phyloP scores from a whole-genome alignment of 2,113 vertebrate genomes.

The Myotis yumanensis region DNA sequence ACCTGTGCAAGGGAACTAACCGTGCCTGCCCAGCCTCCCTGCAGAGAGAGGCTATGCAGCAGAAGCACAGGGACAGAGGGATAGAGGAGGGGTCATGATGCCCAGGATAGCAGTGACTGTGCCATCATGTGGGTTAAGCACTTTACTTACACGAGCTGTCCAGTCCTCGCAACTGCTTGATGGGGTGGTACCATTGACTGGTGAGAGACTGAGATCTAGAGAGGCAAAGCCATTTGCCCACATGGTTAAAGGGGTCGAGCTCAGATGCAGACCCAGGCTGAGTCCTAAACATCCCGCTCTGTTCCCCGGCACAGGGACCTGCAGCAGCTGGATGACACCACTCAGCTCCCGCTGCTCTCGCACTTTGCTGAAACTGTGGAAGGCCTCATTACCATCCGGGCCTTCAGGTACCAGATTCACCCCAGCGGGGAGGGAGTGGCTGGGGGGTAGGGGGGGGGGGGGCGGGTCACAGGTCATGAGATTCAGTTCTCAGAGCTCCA shows the following conservation, averaged over 20 bases:
- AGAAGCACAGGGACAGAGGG: neutral
- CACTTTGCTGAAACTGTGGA: constrained; percentile 98
- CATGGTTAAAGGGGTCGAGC: neutral
- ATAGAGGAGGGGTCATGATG: fast-evolving
- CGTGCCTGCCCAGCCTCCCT: neutral
- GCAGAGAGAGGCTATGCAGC: neutral
- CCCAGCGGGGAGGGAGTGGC: fast-evolving
- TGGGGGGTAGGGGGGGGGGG: no score
- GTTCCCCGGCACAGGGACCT: constrained; percentile 89
- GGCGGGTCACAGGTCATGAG: neutral
- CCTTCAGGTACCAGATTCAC: constrained; percentile 90
- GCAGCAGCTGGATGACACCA: constrained; percentile 97
- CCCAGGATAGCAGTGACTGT: neutral
- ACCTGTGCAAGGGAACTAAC: neutral
- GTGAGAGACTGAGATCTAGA: neutral
- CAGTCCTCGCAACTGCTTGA: no score
- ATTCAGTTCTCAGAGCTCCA: neutral
- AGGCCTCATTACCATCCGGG: constrained; percentile 96
- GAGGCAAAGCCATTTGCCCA: neutral
- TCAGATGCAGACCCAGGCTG: neutral
- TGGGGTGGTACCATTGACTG: neutral
- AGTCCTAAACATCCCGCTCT: neutral
- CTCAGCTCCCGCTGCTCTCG: constrained; percentile 94
- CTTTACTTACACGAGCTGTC: fast-evolving
- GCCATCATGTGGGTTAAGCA: neutral